phyloP scores from a whole-genome alignment of 2,797 vertebrate species.

The Gila robusta region DNA sequence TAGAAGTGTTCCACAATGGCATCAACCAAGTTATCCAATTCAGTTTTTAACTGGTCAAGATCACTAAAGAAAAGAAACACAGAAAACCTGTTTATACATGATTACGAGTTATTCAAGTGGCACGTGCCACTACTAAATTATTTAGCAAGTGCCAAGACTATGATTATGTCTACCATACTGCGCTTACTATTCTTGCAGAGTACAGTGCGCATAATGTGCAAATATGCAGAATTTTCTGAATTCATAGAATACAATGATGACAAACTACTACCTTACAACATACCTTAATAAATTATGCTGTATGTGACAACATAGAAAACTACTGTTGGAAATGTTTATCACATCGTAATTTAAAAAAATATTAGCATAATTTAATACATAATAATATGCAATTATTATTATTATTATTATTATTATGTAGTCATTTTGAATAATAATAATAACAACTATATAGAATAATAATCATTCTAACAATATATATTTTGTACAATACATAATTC shows the following conservation, averaged over 20 bases:
- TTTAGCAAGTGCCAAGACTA: neutral
- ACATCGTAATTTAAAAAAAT: neutral
- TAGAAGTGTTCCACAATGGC: conserved; percentile 94
- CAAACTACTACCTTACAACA: neutral
- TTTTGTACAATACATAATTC: neutral
- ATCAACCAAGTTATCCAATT: conserved; percentile 86
- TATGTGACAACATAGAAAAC: neutral
- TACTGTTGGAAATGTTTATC: neutral
- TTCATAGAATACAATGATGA: neutral
- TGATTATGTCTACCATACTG: neutral
- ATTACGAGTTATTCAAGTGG: neutral
- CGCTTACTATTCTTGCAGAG: neutral
- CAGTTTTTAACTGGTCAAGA: conserved; percentile 85
- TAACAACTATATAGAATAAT: neutral
- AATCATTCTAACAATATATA: neutral
- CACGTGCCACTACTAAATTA: neutral
- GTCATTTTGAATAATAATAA: neutral
- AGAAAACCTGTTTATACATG: neutral
- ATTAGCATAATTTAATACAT: neutral
- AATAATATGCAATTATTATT: neutral
- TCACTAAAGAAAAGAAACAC: conserved; percentile 79
- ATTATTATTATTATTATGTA: neutral
- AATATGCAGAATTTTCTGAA: neutral
- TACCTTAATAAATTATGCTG: neutral
- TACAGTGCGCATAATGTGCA: no score